Evolutionary conservation across 37 sponge, comb jelly and placozoan species (phyloP).

Genomic region (Cliona cf. orientalis): DNA sequence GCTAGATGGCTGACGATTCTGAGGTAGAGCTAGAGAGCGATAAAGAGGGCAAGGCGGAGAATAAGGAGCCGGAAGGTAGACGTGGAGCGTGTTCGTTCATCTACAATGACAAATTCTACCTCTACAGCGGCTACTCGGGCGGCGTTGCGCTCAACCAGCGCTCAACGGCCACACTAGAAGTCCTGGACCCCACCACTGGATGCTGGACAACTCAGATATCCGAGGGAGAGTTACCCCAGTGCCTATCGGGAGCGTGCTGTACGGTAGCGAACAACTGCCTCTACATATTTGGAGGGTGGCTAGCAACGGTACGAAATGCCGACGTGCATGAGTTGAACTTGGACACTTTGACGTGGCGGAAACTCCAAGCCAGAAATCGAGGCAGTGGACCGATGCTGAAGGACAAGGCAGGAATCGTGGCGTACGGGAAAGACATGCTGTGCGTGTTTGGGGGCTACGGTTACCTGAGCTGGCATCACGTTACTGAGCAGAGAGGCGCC

Average conservation of each 20-base stretch:
- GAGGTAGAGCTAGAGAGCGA: too few relatives aligned
- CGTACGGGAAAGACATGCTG: constrained; percentile 51
- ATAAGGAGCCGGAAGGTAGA: not conserved
- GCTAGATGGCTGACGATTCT: too few relatives aligned
- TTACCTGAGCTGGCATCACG: not conserved
- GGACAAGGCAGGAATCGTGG: constrained; percentile 61
- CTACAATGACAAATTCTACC: not conserved
- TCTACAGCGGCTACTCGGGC: not conserved
- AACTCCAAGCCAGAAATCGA: constrained; percentile 1
- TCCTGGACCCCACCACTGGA: not conserved
- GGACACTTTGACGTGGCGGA: constrained; percentile 13
- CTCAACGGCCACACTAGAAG: not conserved
- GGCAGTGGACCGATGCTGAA: constrained; percentile 38
- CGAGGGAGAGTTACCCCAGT: not conserved
- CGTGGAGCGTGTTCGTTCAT: not conserved
- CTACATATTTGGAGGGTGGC: constrained; percentile 59
- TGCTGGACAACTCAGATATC: not conserved
- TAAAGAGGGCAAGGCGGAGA: not conserved
- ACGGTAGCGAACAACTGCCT: constrained; percentile 6
- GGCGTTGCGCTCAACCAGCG: not conserved
- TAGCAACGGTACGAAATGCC: not conserved
- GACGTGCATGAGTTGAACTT: constrained; percentile 40
- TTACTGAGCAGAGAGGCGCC: constrained; percentile 23
- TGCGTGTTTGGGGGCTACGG: constrained; percentile 78
- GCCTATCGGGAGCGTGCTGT: constrained; percentile 22